These are phyloP conservation scores for Stratiomys singularior DNA, from an alignment of 2,888 invertebrate species.

Conservation along the genomic window DNA sequence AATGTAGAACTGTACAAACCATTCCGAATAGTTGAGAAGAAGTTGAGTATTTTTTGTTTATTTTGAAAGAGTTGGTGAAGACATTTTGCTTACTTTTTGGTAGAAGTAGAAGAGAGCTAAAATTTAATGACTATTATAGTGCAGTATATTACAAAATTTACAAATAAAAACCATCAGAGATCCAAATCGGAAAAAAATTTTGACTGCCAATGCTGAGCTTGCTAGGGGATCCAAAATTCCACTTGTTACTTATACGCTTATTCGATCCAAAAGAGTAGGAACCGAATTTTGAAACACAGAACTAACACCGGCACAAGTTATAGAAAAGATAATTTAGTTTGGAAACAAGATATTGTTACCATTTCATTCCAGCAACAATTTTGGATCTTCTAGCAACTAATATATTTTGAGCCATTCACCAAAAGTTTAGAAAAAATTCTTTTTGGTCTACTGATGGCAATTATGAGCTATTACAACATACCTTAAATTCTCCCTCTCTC, in stretches of 20 bases:
- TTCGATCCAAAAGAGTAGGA: no score
- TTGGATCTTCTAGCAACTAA: no score
- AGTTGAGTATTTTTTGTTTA: no score
- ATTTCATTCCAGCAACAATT: no score
- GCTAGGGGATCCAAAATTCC: not conserved
- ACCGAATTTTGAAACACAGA: no score
- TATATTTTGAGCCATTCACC: no score
- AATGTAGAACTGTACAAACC: constrained; percentile 19
- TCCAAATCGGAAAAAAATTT: not conserved
- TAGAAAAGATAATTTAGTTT: no score
- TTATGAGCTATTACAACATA: not conserved
- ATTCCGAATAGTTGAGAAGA: constrained; percentile 24
- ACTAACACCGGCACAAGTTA: no score
- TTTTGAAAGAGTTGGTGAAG: constrained; percentile 13
- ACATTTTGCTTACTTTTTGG: not conserved
- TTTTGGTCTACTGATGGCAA: not conserved
- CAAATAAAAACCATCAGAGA: not conserved
- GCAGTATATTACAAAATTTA: not conserved
- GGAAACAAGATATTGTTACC: no score
- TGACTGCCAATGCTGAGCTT: not conserved
- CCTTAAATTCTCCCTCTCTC: not conserved
- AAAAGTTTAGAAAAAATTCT: no score
- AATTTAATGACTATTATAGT: constrained; percentile 10
- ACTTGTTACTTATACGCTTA: no score
- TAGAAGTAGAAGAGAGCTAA: constrained; percentile 33